These are phyloP conservation scores for Orchesella cincta DNA, from an alignment of 1,140 invertebrate species.

Conservation along the genomic window DNA sequence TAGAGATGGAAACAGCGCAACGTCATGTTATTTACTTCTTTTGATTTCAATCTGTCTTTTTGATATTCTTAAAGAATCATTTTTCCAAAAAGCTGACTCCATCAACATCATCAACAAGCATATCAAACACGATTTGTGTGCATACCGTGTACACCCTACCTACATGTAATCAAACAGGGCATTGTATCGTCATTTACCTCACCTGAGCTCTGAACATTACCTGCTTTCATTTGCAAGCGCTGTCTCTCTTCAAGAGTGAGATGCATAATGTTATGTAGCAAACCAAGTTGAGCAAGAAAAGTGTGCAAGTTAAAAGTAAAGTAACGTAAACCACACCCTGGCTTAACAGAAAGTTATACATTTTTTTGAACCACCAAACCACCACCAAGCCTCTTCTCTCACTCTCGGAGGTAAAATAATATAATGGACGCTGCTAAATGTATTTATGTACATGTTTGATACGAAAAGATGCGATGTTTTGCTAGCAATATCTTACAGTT, in stretches of 20 bases:
- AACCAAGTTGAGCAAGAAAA: background rate
- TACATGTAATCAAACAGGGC: too few relatives aligned
- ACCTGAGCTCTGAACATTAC: background rate
- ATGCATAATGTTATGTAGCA: background rate
- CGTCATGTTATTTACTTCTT: background rate
- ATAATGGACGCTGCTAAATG: too few relatives aligned
- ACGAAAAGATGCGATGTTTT: background rate
- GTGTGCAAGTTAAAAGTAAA: slow-evolving; percentile 3
- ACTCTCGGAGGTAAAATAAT: background rate
- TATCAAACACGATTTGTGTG: background rate
- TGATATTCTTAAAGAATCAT: background rate
- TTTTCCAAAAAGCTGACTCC: slow-evolving; percentile 11
- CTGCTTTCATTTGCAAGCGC: too few relatives aligned
- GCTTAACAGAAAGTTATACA: background rate
- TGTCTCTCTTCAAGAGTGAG: background rate
- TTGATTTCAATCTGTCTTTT: slow-evolving; percentile 1
- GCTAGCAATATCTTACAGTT: background rate
- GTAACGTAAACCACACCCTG: slow-evolving; percentile 15
- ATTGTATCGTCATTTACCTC: background rate
- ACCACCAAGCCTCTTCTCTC: background rate
- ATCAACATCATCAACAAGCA: background rate
- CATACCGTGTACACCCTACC: too few relatives aligned
- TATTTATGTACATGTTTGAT: background rate
- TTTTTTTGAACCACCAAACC: background rate
- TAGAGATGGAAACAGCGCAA: background rate